Percentiles rank a stretch among this genome's conserved stretches.
Conservation (phyloP, 2,888 invertebrate species). For the Drosophila conformis region DNA sequence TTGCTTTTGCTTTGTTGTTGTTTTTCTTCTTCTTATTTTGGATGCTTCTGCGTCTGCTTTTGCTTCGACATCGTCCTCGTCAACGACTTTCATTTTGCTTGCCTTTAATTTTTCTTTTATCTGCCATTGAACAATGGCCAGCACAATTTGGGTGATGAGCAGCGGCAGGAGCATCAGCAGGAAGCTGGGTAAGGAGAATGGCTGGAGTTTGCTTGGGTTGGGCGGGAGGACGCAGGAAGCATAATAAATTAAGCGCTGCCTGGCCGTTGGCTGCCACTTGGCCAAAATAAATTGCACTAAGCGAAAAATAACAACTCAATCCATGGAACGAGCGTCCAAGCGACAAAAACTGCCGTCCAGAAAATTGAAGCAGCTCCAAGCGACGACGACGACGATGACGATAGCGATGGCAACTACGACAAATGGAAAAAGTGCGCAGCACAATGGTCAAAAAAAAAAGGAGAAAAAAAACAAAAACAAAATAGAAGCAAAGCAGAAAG, state of each 20-base stretch:
- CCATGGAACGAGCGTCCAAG: conserved; percentile 54
- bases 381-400: conserved; percentile 14
- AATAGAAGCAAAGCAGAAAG: conserved; percentile 1
- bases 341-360: conserved; percentile 80
- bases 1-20: conserved; percentile 10
- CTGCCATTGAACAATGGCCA: conserved; percentile 80
- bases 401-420: conserved; percentile 42
- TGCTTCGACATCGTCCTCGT: conserved; percentile 16
- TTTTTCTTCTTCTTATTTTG: conserved; percentile 13
- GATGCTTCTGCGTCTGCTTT: conserved; percentile 25
- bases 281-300: conserved; percentile 81
- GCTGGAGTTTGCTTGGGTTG: conserved; percentile 2
- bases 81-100: conserved; percentile 70
- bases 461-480: conserved; percentile 4
- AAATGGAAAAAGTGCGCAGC: conserved; percentile 78
- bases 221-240: conserved; percentile 52
- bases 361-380: conserved; percentile 74
- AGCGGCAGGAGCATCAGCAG: conserved; percentile 9
- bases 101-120: conserved; percentile 80
- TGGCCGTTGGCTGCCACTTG: conserved; percentile 80
- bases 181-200: conserved; percentile 1
- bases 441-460: conserved; percentile 63
- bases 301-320: conserved; percentile 80
- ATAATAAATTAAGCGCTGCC: conserved; percentile 80
- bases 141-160: conserved; percentile 65